A percentile compares a stretch with the other conserved stretches of the same genome.
Conservation (phyloP, 92 coral and sea anemone species). For the Paragorgia papillata region DNA sequence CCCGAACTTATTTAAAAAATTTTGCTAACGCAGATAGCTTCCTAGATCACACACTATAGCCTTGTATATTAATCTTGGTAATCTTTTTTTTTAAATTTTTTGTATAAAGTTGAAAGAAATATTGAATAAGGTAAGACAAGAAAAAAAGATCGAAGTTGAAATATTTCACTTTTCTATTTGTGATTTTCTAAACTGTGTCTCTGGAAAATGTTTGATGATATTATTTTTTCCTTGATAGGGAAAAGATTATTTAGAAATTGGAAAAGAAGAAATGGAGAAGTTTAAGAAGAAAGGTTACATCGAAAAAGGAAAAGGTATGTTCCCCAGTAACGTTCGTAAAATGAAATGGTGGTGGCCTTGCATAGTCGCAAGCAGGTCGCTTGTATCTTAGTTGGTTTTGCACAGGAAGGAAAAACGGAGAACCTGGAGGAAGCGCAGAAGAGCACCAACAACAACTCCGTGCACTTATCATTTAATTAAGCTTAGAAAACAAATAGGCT, state of each 20-base stretch:
- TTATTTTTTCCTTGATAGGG: conserved; percentile 2
- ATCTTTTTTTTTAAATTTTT: background rate
- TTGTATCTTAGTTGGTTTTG: too few species aligned
- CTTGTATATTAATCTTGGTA: too few species aligned
- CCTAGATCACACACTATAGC: too few species aligned
- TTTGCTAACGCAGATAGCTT: too few species aligned
- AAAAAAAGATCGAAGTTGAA: background rate
- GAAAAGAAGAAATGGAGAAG: conserved; percentile 31
- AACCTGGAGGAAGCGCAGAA: too few species aligned
- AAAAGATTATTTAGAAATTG: conserved; percentile 7
- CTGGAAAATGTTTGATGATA: too few species aligned
- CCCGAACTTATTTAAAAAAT: too few species aligned
- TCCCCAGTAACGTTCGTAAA: background rate
- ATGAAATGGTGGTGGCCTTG: background rate
- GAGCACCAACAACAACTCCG: too few species aligned
- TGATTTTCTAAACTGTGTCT: background rate
- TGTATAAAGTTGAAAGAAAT: conserved; percentile 65
- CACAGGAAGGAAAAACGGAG: too few species aligned
- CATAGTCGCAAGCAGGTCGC: too few species aligned
- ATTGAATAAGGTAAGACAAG: conserved; percentile 63
- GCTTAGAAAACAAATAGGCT: too few species aligned
- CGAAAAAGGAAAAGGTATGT: conserved; percentile 29
- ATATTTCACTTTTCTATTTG: background rate
- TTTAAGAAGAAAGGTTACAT: conserved; percentile 39
- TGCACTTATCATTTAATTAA: too few species aligned